These are phyloP conservation scores for Myiotriccus ornatus DNA, from an alignment of 2,797 vertebrate species.

Conservation along the genomic window DNA sequence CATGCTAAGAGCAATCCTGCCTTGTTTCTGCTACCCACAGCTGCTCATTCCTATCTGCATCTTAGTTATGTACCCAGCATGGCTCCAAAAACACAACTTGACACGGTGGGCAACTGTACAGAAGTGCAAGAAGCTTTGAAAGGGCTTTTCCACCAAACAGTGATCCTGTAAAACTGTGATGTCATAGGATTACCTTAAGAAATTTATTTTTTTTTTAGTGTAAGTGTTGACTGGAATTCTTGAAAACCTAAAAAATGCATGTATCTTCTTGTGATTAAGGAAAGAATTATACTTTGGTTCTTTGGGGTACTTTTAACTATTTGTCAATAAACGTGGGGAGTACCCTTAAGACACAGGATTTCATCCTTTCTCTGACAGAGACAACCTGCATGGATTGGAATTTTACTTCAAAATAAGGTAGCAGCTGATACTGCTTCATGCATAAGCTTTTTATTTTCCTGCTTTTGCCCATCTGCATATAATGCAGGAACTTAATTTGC, in stretches of 20 bases:
- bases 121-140: not conserved
- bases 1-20: not conserved
- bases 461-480: not conserved
- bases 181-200: not conserved
- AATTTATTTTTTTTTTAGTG: not conserved
- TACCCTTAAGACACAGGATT: not conserved
- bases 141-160: not conserved
- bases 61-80: not conserved
- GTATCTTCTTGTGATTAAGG: not conserved
- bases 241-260: not conserved
- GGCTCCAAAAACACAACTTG: not conserved
- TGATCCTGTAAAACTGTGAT: not conserved
- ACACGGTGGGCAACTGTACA: not conserved
- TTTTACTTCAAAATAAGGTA: not conserved
- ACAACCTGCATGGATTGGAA: not conserved
- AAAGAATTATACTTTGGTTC: not conserved
- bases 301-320: not conserved
- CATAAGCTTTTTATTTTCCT: not conserved
- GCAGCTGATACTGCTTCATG: not conserved
- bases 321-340: not conserved
- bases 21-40: constrained; percentile 31
- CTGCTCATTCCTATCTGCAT: not conserved
- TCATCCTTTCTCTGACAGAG: not conserved
- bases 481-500: not conserved
- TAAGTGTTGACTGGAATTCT: not conserved